Base-by-base conservation (phyloP, 2,888 invertebrate genomes). In the Pomacea canaliculata region DNA sequence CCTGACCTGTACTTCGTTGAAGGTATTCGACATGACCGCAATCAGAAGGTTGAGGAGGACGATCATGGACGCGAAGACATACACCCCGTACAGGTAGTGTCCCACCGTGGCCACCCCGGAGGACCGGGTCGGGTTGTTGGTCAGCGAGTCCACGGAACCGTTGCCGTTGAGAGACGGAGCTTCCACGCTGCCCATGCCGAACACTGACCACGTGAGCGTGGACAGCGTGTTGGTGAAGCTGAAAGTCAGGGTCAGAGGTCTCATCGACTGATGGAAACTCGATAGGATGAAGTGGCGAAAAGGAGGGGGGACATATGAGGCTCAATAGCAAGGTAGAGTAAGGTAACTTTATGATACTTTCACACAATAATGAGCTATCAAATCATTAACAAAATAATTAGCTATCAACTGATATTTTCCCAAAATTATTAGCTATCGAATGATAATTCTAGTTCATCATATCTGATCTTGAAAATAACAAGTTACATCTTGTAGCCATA, bases 21-120 rank as follows among this genome's bases (percentile, higher is more conserved):
- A 88, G 9, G 87, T 87, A 79, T 87, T 87, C 63, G 87, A 84
- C 88, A 88, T 88, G 80, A 88, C 88, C 27, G 88, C 88, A 74
- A 88, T 88, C 69, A 88, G 83, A 73, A 88, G 85, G 79, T 88
- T 88, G 65, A 88, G 83, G 48, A 88, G 84, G 2, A 88, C 85
- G 23, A 88, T 83, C 73, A 84, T 85, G 46, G 87, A 84, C 46
- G 86, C 85, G 73, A 88, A 85, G 16, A 85, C 83, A 68, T 83
- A 85, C 65, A 81, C 77, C 9, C 82, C 83, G 68, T 85, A 85
- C 51, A 85, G 79, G 56, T 82, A 79, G 49, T 78, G 74, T 10
- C 84, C 85, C 65, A 85, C 78, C n/a, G 79, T 79, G 12, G 76
- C 80, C 18, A 81, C 82, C 13, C 78, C 77, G 0, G 68, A 18